Evolutionary conservation across 2,113 vertebrate genomes (phyloP), one percentile per base, ranked within the genome.

Genomic region (Cynopterus brachyotis): DNA sequence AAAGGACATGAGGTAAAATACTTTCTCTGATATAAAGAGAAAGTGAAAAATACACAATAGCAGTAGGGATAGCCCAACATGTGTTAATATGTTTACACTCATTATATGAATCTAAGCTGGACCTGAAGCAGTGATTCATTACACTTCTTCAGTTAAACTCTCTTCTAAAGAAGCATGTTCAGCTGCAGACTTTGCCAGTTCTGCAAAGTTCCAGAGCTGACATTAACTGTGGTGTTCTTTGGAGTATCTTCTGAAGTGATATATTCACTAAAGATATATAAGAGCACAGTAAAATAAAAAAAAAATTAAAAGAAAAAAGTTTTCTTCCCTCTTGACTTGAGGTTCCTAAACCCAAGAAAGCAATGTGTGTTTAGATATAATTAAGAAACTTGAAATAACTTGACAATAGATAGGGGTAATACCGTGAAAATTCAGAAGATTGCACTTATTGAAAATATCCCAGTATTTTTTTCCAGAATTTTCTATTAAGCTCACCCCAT

Each of bases 321-420:
- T 84, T 70, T 64, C 50, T 76, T 95, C 26, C 67, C 70, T 83
- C 45, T 94, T 89, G 15, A 78, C 11, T 62, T 40, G 20, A 78
- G 9, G 32, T 79, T 96, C 93, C n/a, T 80, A 92, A 95, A 88
- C 22, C 45, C 64, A 86, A 89, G 42, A 93, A 82, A 72, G 3
- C 47, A 89, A 72, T 78, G 6, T 11, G 37, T 62, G 2, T 37
- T 81, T 86, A 93, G 28, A 86, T 17, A 30, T 19, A 15, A 75
- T 55, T 17, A 94, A 94, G 42, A 92, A 50, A n/a, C 30, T 72
- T 81, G 0, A 20, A 80, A 12, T 81, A 57, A 53, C 10, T 35
- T 89, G 64, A 55, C 1, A 88, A 42, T n/a, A 84, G 20, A 11
- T 69, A 32, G 6, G 22, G 2, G 0, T 81, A 72, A 83, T 70